Conservation (phyloP, 2,888 invertebrate genomes). For the Drosophila aldrichi region DNA sequence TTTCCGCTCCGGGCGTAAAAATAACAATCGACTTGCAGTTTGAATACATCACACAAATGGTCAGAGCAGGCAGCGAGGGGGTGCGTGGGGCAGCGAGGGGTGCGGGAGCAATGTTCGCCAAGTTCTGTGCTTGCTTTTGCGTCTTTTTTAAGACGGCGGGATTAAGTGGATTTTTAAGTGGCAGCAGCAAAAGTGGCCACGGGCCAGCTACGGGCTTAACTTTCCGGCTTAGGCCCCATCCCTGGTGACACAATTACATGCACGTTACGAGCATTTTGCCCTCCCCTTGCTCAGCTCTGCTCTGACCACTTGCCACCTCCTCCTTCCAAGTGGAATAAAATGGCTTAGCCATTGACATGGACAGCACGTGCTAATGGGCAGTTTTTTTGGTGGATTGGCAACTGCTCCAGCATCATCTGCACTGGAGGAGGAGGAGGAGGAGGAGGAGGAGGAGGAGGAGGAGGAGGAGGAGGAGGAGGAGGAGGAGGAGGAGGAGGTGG, state of each 20-base stretch:
- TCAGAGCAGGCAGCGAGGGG: background rate
- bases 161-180: slow-evolving; percentile 80
- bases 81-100: background rate
- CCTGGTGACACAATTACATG: slow-evolving; percentile 76
- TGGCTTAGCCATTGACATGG: slow-evolving; percentile 68
- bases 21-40: slow-evolving; percentile 81
- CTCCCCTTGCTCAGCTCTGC: too few relatives aligned
- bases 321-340: slow-evolving; percentile 38
- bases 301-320: slow-evolving; percentile 7
- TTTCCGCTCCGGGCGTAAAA: slow-evolving; percentile 77
- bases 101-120: slow-evolving; percentile 5
- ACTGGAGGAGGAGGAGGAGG: background rate
- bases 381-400: slow-evolving; percentile 48
- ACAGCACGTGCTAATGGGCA: slow-evolving; percentile 76
- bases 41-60: slow-evolving; percentile 66
- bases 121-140: slow-evolving; percentile 35
- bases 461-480: too few relatives aligned
- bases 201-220: slow-evolving; percentile 66
- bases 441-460: too few relatives aligned
- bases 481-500: too few relatives aligned
- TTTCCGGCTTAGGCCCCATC: slow-evolving; percentile 54
- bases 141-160: slow-evolving; percentile 63
- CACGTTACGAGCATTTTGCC: slow-evolving; percentile 52
- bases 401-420: slow-evolving; percentile 10
- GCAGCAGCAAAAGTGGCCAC: slow-evolving; percentile 77